Evolutionary conservation across 2,888 invertebrate species (phyloP).

Genomic region (Petrolisthes cinctipes): DNA sequence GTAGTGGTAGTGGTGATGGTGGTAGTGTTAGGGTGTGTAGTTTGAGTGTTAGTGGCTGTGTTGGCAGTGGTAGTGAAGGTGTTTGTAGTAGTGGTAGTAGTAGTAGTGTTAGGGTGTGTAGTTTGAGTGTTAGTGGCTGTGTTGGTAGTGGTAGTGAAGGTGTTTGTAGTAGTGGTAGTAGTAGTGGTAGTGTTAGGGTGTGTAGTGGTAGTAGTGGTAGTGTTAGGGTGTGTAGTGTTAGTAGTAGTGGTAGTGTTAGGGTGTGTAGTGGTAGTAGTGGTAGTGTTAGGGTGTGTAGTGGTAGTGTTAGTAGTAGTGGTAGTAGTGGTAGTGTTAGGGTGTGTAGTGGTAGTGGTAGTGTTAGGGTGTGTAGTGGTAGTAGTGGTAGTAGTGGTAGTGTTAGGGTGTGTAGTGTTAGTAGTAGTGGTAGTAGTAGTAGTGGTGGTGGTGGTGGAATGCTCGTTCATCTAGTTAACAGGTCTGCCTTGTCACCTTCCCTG

Average conservation of each 20-base stretch:
- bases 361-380: background rate
- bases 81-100: too few relatives aligned
- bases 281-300: background rate
- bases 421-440: background rate
- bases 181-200: too few relatives aligned
- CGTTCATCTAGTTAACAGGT: background rate
- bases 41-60: background rate
- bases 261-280: background rate
- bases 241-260: background rate
- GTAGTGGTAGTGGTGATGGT: background rate
- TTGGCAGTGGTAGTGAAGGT: background rate
- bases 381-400: background rate
- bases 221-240: too few relatives aligned
- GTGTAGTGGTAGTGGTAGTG: background rate
- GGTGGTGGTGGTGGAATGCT: background rate
- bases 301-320: background rate
- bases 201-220: too few relatives aligned
- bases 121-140: background rate
- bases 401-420: background rate
- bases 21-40: background rate
- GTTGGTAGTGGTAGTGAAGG: too few relatives aligned
- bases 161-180: too few relatives aligned
- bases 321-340: background rate
- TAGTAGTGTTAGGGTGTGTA: too few relatives aligned
- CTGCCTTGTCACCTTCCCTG: background rate